These are phyloP conservation scores for Laterallus jamaicensis DNA, from an alignment of 2,113 vertebrate genomes.

Conservation along the genomic window DNA sequence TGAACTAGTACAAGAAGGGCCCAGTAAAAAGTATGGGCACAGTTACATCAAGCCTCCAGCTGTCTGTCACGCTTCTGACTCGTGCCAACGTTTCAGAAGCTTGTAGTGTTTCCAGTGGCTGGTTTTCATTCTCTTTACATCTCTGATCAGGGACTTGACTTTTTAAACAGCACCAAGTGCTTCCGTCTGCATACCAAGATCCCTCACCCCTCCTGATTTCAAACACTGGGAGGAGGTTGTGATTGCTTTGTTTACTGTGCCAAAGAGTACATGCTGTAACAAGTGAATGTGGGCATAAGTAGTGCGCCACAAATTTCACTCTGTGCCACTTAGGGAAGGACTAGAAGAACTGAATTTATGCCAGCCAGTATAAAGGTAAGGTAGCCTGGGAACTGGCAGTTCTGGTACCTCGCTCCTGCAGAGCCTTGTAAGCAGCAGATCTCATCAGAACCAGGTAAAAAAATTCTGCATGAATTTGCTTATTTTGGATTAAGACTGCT, in stretches of 20 bases:
- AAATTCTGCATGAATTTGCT: conserved; percentile 1
- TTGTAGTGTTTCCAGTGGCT: neutral
- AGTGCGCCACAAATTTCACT: conserved; percentile 49
- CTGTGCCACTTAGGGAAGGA: neutral
- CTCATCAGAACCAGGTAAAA: conserved; percentile 62
- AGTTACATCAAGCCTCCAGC: neutral
- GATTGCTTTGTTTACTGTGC: conserved; percentile 40
- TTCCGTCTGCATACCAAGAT: neutral
- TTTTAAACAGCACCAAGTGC: neutral
- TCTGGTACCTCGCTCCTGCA: conserved; percentile 33
- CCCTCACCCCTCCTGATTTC: conserved; percentile 10
- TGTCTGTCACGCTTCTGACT: neutral
- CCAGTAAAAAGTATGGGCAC: neutral
- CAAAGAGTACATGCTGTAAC: conserved; percentile 62
- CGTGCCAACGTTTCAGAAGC: fast-evolving
- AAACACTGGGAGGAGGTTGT: neutral
- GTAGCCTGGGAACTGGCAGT: conserved; percentile 53
- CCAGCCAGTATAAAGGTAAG: conserved; percentile 45
- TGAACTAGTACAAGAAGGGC: neutral
- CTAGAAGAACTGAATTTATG: conserved; percentile 51
- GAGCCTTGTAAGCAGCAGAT: conserved; percentile 33
- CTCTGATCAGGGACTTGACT: neutral
- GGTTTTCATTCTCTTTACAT: neutral
- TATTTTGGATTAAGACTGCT: conserved; percentile 28
- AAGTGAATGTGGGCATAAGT: conserved; percentile 50